These are phyloP conservation scores for Macrosoma leucophasiata DNA, from an alignment of 2,888 invertebrate species.

Conservation along the genomic window DNA sequence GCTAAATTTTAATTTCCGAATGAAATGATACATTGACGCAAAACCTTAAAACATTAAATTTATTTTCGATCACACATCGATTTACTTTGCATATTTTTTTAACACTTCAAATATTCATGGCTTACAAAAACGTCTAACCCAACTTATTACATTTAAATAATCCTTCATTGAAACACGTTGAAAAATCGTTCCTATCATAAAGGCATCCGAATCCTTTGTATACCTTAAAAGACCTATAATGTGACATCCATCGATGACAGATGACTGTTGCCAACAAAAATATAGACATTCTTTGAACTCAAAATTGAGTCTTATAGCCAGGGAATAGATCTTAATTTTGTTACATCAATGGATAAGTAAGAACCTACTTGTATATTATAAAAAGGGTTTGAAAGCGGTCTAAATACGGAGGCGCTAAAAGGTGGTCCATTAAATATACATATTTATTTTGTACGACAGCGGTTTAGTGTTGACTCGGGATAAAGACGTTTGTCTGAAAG, in stretches of 20 bases:
- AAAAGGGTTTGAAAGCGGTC: slow-evolving; percentile 41
- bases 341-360: slow-evolving; percentile 6
- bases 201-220: slow-evolving; percentile 36
- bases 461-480: slow-evolving; percentile 38
- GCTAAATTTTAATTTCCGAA: too few species aligned
- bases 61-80: too few species aligned
- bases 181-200: too few species aligned
- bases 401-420: slow-evolving; percentile 67
- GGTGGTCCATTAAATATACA: slow-evolving; percentile 46
- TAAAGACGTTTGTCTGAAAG: slow-evolving; percentile 40
- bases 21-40: too few species aligned
- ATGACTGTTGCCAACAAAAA: slow-evolving; percentile 37
- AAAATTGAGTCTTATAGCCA: slow-evolving; percentile 25
- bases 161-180: too few species aligned
- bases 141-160: too few species aligned
- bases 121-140: too few species aligned
- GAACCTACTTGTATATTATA: slow-evolving; percentile 26
- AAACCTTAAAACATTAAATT: too few species aligned
- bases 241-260: slow-evolving; percentile 67
- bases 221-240: slow-evolving; percentile 45
- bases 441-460: slow-evolving; percentile 37
- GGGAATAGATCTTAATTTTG: slow-evolving; percentile 14
- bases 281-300: background rate
- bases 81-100: too few species aligned
- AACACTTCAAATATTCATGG: too few species aligned